phyloP scores from a whole-genome alignment of 2,888 invertebrate species.

The Cerastis rubricosa region DNA sequence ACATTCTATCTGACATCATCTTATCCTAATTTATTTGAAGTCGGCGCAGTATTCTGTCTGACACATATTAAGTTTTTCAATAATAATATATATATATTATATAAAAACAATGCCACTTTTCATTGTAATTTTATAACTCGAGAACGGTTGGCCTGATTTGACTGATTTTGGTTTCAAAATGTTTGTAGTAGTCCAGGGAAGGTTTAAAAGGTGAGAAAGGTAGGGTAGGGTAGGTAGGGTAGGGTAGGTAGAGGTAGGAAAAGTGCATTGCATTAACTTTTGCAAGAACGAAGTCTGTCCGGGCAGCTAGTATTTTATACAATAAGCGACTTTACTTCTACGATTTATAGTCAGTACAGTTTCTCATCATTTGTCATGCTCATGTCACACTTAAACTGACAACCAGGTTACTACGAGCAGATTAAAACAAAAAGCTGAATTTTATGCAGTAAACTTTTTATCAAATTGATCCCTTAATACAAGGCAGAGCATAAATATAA shows the following conservation, averaged over 20 bases:
- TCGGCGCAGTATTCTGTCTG: background rate
- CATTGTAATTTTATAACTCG: no score
- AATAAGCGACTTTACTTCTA: background rate
- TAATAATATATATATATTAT: no score
- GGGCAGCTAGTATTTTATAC: no score
- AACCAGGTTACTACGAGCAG: background rate
- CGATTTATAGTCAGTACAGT: background rate
- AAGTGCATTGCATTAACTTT: no score
- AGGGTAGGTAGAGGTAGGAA: no score
- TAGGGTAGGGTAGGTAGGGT: no score
- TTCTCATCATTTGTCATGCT: background rate
- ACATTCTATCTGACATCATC: background rate
- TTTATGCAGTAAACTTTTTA: conserved; percentile 4
- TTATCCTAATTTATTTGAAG: background rate
- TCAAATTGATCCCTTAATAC: conserved; percentile 10
- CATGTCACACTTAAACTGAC: background rate
- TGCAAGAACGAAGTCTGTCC: no score
- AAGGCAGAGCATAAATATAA: conserved; percentile 14
- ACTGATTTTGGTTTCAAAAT: no score
- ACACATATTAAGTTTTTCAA: background rate
- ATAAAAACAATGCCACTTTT: no score
- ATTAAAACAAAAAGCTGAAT: background rate
- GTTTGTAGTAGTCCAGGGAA: no score
- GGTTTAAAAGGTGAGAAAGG: no score
- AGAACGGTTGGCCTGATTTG: no score